phyloP scores from a whole-genome alignment of 2,888 invertebrate genomes.

The Caenorhabditis sp. region DNA sequence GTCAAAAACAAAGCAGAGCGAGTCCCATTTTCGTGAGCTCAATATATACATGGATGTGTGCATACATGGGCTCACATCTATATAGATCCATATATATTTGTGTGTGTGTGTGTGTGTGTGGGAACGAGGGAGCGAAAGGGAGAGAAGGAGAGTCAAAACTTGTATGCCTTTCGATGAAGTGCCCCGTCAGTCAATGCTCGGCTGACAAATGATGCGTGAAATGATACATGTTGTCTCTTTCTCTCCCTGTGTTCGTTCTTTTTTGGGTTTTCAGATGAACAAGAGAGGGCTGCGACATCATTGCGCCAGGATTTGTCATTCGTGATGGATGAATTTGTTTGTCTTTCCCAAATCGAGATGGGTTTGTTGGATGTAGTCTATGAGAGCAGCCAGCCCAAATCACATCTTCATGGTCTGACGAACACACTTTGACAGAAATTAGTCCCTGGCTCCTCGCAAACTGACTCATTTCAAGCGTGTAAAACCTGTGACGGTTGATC shows the following conservation, averaged over 20 bases:
- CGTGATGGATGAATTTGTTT: conserved; percentile 50
- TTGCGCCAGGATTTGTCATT: conserved; percentile 51
- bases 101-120: no score
- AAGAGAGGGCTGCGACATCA: conserved; percentile 17
- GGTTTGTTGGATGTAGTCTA: no score
- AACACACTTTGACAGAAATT: background rate
- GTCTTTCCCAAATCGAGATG: no score
- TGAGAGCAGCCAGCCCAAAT: conserved; percentile 14
- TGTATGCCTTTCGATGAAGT: conserved; percentile 48
- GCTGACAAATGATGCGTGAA: conserved; percentile 61
- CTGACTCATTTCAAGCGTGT: no score
- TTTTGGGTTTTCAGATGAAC: conserved; percentile 14
- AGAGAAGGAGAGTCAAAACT: conserved; percentile 30
- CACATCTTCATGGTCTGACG: conserved; percentile 33
- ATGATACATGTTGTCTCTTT: conserved; percentile 53
- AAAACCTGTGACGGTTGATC: conserved; percentile 21
- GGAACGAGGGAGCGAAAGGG: background rate
- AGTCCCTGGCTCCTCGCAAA: background rate
- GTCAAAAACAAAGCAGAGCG: conserved; percentile 44
- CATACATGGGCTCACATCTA: conserved; percentile 29
- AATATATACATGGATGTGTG: conserved; percentile 52
- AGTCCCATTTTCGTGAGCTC: conserved; percentile 6
- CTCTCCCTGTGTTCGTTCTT: conserved; percentile 33
- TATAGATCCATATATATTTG: conserved; percentile 31
- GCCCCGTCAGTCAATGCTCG: conserved; percentile 32